phyloP scores from a whole-genome alignment of 2,888 invertebrate species.

The Autographa gamma region DNA sequence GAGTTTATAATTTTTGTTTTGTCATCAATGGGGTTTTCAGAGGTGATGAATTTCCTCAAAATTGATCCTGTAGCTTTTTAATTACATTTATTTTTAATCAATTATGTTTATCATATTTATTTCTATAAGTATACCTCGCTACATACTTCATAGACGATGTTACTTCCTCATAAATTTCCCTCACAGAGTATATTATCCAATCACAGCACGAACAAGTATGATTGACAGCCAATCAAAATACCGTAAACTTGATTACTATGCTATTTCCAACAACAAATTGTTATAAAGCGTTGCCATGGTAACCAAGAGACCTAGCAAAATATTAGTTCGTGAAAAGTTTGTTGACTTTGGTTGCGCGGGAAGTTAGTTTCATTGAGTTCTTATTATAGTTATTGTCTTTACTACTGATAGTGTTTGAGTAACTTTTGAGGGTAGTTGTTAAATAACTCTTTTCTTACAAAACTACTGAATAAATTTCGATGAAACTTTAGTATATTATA shows the following conservation, averaged over 20 bases:
- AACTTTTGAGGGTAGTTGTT: too few species aligned
- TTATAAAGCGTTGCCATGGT: background rate
- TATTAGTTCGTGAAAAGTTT: background rate
- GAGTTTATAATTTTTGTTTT: too few species aligned
- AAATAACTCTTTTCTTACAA: too few species aligned
- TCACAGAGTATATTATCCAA: background rate
- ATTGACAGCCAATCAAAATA: constrained; percentile 3
- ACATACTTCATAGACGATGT: background rate
- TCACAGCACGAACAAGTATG: background rate
- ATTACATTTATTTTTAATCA: background rate
- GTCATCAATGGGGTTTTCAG: too few species aligned
- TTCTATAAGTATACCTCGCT: background rate
- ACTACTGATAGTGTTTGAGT: too few species aligned
- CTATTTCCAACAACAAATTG: constrained; percentile 7
- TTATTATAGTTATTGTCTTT: too few species aligned
- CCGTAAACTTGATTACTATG: background rate
- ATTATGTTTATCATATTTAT: background rate
- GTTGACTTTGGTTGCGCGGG: background rate
- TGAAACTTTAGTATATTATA: too few species aligned
- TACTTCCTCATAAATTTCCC: background rate
- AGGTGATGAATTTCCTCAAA: too few species aligned
- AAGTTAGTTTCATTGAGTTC: background rate
- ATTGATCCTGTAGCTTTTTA: too few species aligned
- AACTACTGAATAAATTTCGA: too few species aligned
- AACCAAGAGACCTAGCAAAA: background rate